Percentiles rank a stretch among this genome's conserved stretches.
Conservation (phyloP, 2,113 vertebrate genomes). For the Chamaetylas fuelleborni region DNA sequence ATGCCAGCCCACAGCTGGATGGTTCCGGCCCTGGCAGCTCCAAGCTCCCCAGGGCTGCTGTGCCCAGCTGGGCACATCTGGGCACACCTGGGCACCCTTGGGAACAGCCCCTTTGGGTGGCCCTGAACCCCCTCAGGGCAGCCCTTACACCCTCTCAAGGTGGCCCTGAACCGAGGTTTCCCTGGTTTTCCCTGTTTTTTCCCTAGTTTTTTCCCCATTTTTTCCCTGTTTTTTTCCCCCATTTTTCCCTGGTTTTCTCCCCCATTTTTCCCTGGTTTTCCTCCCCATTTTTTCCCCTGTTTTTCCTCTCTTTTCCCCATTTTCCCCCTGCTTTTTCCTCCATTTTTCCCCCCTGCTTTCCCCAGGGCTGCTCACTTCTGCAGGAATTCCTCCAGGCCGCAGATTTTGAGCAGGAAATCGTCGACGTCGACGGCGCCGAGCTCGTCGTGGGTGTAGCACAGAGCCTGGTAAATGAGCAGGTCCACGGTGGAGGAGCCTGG, state of each 20-base stretch:
- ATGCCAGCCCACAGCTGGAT: not conserved
- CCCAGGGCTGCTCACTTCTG: slow-evolving; percentile 80
- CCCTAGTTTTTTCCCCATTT: too few relatives aligned
- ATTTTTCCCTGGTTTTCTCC: too few relatives aligned
- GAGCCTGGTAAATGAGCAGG: slow-evolving; percentile 92
- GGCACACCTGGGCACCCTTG: rapidly evolving
- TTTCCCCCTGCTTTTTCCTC: not conserved
- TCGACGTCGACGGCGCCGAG: slow-evolving; percentile 79
- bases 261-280: too few relatives aligned
- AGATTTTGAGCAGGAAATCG: slow-evolving; percentile 79
- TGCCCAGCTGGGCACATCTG: not conserved
- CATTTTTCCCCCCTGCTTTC: too few relatives aligned
- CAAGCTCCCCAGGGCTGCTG: not conserved
- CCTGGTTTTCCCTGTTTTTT: too few relatives aligned
- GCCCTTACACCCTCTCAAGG: not conserved
- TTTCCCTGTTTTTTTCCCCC: too few relatives aligned
- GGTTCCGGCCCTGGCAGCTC: not conserved
- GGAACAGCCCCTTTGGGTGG: not conserved
- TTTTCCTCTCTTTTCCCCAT: not conserved
- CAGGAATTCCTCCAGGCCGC: slow-evolving; percentile 86
- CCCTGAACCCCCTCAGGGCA: rapidly evolving
- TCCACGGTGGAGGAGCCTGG: slow-evolving; percentile 91
- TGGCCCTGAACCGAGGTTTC: too few relatives aligned
- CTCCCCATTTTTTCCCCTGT: too few relatives aligned
- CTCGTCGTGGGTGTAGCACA: slow-evolving; percentile 91